A percentile compares a stretch with the other conserved stretches of the same genome.
phyloP scores from a whole-genome alignment of 2,113 vertebrate genomes.

The Eurypyga helias region DNA sequence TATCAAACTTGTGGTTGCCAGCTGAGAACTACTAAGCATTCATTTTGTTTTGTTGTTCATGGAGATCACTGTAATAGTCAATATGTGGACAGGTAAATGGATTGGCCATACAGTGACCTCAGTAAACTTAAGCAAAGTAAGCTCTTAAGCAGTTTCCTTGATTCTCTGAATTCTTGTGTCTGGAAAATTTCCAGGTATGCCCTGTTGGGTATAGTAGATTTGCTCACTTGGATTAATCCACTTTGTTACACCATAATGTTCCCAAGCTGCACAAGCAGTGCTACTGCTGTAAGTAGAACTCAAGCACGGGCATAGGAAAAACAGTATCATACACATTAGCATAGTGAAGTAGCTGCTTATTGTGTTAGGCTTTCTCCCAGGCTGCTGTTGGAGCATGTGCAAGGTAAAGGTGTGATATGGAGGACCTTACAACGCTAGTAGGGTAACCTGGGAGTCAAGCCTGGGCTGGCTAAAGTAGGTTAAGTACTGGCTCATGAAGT shows the following conservation, averaged over 20 bases:
- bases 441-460: background rate
- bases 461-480: background rate
- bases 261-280: background rate
- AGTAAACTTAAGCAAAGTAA: background rate
- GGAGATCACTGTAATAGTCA: background rate
- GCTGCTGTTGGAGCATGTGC: background rate
- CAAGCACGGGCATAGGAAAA: background rate
- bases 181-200: background rate
- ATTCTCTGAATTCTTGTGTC: background rate
- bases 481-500: constrained; percentile 8
- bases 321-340: accelerated
- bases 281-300: background rate
- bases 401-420: background rate
- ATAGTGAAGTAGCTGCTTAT: background rate
- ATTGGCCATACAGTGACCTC: background rate
- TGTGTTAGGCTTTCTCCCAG: background rate
- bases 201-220: background rate
- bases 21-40: background rate
- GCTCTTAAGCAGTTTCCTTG: background rate
- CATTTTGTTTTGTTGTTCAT: background rate
- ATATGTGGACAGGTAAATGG: background rate
- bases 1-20: background rate
- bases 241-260: too few relatives aligned
- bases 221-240: too few relatives aligned
- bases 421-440: background rate